phyloP scores from a whole-genome alignment of 2,888 invertebrate species.

The Branchipolynoe longqiensis region DNA sequence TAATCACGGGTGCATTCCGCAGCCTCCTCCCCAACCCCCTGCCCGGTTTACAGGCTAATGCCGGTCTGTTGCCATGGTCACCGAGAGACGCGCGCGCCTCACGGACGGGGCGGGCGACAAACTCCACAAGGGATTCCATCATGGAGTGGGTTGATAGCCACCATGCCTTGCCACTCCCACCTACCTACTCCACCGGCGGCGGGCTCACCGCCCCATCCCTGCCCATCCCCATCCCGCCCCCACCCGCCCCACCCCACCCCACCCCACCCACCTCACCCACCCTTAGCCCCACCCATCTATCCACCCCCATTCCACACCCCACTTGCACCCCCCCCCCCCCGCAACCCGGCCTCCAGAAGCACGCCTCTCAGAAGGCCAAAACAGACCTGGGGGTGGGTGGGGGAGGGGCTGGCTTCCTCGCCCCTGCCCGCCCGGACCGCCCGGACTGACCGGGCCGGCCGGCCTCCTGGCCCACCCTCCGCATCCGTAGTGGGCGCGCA shows the following conservation, averaged over 20 bases:
- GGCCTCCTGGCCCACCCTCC: neutral
- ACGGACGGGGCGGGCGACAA: too few relatives aligned
- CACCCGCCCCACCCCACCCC: neutral
- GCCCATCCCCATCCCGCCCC: neutral
- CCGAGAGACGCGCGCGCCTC: slow-evolving; percentile 13
- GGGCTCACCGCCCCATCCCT: neutral
- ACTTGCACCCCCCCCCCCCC: neutral
- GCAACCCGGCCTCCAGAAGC: too few relatives aligned
- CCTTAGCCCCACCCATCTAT: neutral
- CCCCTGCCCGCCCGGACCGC: neutral
- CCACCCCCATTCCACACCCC: neutral
- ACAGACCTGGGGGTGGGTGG: too few relatives aligned
- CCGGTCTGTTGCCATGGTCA: neutral
- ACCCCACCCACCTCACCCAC: neutral
- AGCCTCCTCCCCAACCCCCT: neutral
- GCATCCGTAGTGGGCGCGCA: neutral
- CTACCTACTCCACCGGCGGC: too few relatives aligned
- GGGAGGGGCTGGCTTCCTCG: too few relatives aligned
- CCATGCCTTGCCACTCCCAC: too few relatives aligned
- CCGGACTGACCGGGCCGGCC: neutral
- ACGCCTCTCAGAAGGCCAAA: too few relatives aligned
- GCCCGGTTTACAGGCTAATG: neutral
- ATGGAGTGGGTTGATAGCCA: neutral
- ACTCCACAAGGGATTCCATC: neutral
- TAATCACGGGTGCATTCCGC: neutral